Base-by-base conservation (phyloP, 2,797 vertebrate species). In the Denticeps clupeoides region DNA sequence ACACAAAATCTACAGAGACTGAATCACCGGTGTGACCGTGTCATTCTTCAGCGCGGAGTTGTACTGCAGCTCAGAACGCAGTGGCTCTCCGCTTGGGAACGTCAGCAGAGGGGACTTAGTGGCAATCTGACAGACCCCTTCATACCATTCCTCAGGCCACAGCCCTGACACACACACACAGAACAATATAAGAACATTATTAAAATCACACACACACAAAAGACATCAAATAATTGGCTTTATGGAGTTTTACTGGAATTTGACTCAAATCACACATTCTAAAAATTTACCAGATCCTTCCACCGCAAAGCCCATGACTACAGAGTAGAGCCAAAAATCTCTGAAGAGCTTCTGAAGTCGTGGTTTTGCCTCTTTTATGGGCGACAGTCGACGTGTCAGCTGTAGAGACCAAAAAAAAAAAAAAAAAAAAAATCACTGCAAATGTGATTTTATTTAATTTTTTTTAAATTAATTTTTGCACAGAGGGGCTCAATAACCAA, bases 1-100 rank as follows among this genome's bases (percentile, higher is more conserved):
- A 16, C 16, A 16, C 16, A 16, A 16, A 16, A 16, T 16, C 24
- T 25, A 25, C 2, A 7, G 5, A 25, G 24, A 25, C 6, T 25
- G 24, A 25, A 16, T 16, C 77, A 98, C 92, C 32, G 86, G 74
- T 1, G 94, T 94, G 47, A 97, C 91, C 0, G 93, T 96, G 64
- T 96, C 93, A 0, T 91, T 97, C 75, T 97, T 97, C 75, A 97
- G 87, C 6, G 93, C 93, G 0, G 93, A 97, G 74, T 97, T 97
- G 71, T 97, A 97, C 60, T 96, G 92, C 35, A 98, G 85, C 8
- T 97, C 92, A 2, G 94, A 97, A 3, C 92, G 89, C 46, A 96
- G 86, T 0, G 94, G 92, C 40, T 97, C 93, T 49, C 89, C 93
- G 45, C 91, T 95, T 41, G 93, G 93, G 57, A 97, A 97, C 0